These are phyloP conservation scores for Tiliacea citrago DNA, from an alignment of 2,888 invertebrate genomes.

Conservation along the genomic window DNA sequence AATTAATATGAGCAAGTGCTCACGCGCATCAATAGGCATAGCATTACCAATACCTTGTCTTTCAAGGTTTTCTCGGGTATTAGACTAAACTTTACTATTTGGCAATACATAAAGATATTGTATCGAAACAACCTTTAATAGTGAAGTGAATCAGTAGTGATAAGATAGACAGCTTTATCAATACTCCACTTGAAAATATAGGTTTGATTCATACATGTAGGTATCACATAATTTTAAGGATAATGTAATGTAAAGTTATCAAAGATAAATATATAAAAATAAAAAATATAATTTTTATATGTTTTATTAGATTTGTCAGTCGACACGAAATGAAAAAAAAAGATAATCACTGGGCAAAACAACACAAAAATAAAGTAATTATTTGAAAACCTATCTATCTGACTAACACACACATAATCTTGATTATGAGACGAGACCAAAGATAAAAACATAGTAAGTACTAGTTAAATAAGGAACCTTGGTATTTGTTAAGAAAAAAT, in stretches of 20 bases:
- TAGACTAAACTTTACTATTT: conserved; percentile 17
- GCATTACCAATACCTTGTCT: background rate
- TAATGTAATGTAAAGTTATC: background rate
- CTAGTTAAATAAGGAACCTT: background rate
- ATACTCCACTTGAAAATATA: conserved; percentile 16
- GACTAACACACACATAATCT: too few species aligned
- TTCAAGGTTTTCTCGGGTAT: conserved; percentile 18
- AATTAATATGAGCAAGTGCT: conserved; percentile 3
- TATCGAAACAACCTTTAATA: conserved; percentile 12
- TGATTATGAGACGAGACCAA: background rate
- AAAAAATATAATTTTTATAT: too few species aligned
- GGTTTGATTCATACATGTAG: background rate
- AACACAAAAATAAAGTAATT: background rate
- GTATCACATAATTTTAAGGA: background rate
- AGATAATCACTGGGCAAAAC: background rate
- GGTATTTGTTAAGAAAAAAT: background rate
- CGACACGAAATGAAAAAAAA: background rate
- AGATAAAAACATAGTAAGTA: background rate
- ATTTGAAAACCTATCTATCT: background rate
- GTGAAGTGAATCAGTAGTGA: conserved; percentile 32
- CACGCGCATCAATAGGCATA: background rate
- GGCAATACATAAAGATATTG: conserved; percentile 13
- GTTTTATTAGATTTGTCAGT: too few species aligned
- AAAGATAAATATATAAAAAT: too few species aligned
- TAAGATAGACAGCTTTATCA: conserved; percentile 30